Conservation (phyloP, 1,140 invertebrate species). For the Lepidotrigona ventralis region DNA sequence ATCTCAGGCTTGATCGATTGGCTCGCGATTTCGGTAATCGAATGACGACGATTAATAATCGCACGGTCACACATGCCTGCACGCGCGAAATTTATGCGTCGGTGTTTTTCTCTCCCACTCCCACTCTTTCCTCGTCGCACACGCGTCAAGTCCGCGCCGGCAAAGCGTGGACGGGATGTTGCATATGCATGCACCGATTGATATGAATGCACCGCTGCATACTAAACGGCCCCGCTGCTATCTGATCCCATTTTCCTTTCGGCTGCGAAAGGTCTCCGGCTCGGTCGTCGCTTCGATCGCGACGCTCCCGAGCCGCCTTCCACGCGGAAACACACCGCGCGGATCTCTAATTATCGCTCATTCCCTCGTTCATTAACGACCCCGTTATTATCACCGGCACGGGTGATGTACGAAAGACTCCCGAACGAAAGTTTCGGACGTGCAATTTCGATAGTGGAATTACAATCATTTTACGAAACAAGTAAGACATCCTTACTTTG, state of each 20-base stretch:
- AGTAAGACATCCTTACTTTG: no score
- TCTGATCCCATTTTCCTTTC: conserved; percentile 76
- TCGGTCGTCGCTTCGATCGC: conserved; percentile 30
- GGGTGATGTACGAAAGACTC: neutral
- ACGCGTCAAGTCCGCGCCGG: conserved; percentile 46
- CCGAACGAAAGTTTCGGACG: neutral
- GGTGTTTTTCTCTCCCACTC: conserved; percentile 44
- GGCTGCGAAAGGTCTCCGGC: conserved; percentile 64
- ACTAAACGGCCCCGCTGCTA: conserved; percentile 72
- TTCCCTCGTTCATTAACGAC: conserved; percentile 55
- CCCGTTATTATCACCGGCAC: neutral
- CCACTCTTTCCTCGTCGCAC: conserved; percentile 32
- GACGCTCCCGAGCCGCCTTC: conserved; percentile 19
- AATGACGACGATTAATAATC: conserved; percentile 73
- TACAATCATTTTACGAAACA: no score
- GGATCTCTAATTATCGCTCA: conserved; percentile 67
- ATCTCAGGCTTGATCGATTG: conserved; percentile 8
- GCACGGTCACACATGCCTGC: conserved; percentile 70
- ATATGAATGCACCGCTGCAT: conserved; percentile 80
- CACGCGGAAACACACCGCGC: conserved; percentile 63
- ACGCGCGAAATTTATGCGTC: conserved; percentile 74
- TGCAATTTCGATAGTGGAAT: no score
- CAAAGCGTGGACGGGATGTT: conserved; percentile 62
- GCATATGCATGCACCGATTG: conserved; percentile 78
- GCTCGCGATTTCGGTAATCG: conserved; percentile 43